Percentiles rank a stretch among this genome's conserved stretches.
These are phyloP conservation scores for Mormyrus iriodes DNA, from an alignment of 2,113 vertebrate species.

Conservation along the genomic window DNA sequence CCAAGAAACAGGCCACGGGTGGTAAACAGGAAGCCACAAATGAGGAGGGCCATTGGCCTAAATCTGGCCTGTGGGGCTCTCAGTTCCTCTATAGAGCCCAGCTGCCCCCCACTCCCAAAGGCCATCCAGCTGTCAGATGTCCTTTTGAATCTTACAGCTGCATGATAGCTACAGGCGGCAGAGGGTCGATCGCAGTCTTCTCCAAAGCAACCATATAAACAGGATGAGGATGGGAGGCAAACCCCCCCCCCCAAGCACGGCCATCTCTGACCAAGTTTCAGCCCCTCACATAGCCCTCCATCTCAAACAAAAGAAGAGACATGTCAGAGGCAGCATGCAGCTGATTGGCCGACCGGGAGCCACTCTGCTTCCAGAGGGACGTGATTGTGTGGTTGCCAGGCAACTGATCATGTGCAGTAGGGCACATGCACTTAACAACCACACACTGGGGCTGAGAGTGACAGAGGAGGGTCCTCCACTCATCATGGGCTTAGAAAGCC, in stretches of 20 bases:
- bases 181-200: background rate
- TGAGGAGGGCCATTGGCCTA: background rate
- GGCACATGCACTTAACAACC: background rate
- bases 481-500: background rate
- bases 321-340: background rate
- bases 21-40: conserved; percentile 13
- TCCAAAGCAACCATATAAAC: background rate
- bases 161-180: background rate
- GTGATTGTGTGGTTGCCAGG: background rate
- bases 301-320: background rate
- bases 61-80: background rate
- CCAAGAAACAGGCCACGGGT: background rate
- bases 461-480: background rate
- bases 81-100: background rate
- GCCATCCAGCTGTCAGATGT: background rate
- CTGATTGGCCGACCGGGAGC: background rate
- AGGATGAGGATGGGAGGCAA: background rate
- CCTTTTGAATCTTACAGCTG: background rate
- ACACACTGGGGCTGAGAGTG: background rate
- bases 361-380: background rate
- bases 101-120: too few relatives aligned
- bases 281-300: background rate
- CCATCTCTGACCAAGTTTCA: background rate
- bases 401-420: background rate
- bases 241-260: background rate